Evolutionary conservation across 1,140 invertebrate species (phyloP), one percentile per base, ranked within the genome.

Genomic region (Teleopsis dalmanni): DNA sequence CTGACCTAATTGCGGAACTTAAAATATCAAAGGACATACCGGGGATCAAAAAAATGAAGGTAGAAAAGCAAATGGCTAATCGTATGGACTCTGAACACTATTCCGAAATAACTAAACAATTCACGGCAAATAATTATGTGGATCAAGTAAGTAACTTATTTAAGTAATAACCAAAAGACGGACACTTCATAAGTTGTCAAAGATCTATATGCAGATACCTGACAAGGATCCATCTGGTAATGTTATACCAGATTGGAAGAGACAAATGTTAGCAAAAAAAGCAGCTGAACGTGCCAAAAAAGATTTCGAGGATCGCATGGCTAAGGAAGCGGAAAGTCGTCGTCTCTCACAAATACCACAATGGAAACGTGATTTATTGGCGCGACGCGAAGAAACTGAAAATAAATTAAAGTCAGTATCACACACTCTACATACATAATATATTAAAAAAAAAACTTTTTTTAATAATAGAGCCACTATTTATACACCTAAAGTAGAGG

Each of bases 181-280:
- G 51, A 26, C 11, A 26, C 19, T 44, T 54, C 22, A 47, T 46
- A 41, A 38, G 26, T 52, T 52, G 26, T 47, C 53, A 59, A 65
- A 67, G 64, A 55, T 62, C 54, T 72, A 67, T 61, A 72, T 63
- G 33, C 74, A 95, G 88, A 85, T 96, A 53, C 91, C 91, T 2
- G 87, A 91, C 57, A 84, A 82, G 45, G 92, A 95, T 63, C 81
- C 82, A 31, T 81, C 86, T n/a, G 92, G 92, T 11, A 89, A 88
- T 57, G 72, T 83, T 16, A 94, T 95, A 62, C 92, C 92, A 10
- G 84, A 84, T 16, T 95, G 93, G 92, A 95, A 95, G 69, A 73
- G 91, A 19, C 91, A 95, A 72, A 93, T 97, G 88, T 62, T 95
- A 64, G 92, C 92, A 0, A 85, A 90, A 58, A 91, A 95, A 68